Evolutionary conservation across 2,888 invertebrate genomes (phyloP).

Genomic region (Macrosiphum euphorbiae): DNA sequence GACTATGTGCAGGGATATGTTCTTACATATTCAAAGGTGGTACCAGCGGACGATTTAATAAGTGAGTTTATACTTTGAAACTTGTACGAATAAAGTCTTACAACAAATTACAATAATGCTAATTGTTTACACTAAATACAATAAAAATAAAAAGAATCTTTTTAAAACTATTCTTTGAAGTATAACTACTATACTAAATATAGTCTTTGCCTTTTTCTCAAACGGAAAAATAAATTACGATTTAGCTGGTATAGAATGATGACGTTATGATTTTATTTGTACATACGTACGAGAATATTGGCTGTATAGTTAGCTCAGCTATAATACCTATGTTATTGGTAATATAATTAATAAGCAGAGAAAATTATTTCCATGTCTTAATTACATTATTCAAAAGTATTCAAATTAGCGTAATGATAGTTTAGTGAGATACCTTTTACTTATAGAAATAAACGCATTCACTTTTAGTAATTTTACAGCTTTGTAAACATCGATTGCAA

Average conservation of each 20-base stretch:
- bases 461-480: constrained; percentile 1
- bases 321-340: neutral
- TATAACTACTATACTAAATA: neutral
- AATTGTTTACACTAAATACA: neutral
- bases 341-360: neutral
- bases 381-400: neutral
- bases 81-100: neutral
- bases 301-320: neutral
- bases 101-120: neutral
- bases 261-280: neutral
- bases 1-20: constrained; percentile 53
- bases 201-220: neutral
- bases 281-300: neutral
- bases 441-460: neutral
- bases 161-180: neutral
- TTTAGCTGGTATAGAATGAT: neutral
- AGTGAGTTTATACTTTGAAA: constrained; percentile 25
- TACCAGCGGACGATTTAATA: constrained; percentile 51
- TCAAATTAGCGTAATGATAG: constrained; percentile 5
- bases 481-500: constrained; percentile 5
- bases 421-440: constrained; percentile 10
- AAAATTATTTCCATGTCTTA: constrained; percentile 3
- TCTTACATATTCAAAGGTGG: constrained; percentile 43
- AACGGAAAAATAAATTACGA: neutral
- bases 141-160: neutral